phyloP scores from a whole-genome alignment of 1,140 invertebrate genomes.

The Brachionus rubens region DNA sequence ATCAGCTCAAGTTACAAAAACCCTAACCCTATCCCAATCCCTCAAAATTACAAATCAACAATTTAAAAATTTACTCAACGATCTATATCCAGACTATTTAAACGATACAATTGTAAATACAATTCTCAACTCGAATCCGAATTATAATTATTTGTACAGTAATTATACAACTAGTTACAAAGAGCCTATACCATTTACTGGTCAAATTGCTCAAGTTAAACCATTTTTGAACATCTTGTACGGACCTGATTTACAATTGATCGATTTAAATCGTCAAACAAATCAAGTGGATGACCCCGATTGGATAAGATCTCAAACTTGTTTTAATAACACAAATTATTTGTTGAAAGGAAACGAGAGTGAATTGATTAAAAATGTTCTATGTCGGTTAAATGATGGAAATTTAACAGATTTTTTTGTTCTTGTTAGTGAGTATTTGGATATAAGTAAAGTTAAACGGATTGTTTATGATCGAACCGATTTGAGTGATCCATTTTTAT shows the following conservation, averaged over 20 bases:
- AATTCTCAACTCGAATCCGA: constrained; percentile 28
- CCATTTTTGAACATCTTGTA: constrained; percentile 7
- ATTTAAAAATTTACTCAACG: background rate
- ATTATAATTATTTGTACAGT: constrained; percentile 39
- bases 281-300: background rate
- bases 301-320: constrained; percentile 15
- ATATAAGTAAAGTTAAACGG: background rate
- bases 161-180: background rate
- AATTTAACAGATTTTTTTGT: background rate
- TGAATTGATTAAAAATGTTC: background rate
- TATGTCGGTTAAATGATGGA: background rate
- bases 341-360: background rate
- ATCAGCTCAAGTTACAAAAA: background rate
- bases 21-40: background rate
- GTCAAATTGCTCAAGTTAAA: background rate
- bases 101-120: constrained; percentile 12
- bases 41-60: background rate
- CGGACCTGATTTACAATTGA: constrained; percentile 18
- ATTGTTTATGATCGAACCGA: background rate
- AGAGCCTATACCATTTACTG: background rate
- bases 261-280: background rate
- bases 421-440: constrained; percentile 9
- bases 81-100: background rate
- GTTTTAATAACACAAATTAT: background rate
- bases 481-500: background rate